phyloP scores from a whole-genome alignment of 2,113 vertebrate species.

The Turnix velox region DNA sequence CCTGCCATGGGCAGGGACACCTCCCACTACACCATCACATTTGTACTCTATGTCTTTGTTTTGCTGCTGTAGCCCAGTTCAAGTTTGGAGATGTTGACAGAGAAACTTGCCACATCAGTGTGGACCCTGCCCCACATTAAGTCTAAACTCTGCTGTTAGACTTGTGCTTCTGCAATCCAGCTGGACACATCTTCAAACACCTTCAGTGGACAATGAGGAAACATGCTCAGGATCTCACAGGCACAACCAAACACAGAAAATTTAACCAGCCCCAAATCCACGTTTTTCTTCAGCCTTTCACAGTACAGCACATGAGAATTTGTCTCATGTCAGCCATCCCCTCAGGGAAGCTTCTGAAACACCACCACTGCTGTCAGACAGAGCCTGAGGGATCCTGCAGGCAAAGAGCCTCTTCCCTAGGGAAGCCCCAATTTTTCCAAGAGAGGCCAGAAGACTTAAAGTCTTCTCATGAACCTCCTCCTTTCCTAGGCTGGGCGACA shows the following conservation, averaged over 20 bases:
- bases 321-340: not conserved
- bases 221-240: not conserved
- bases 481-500: not conserved
- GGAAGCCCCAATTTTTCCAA: not conserved
- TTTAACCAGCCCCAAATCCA: not conserved
- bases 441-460: not conserved
- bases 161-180: not conserved
- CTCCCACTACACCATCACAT: too few relatives aligned
- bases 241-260: not conserved
- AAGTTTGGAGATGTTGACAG: not conserved
- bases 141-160: not conserved
- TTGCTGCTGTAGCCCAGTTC: not conserved
- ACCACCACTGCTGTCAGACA: rapidly evolving
- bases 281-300: not conserved
- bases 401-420: not conserved
- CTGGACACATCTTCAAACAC: not conserved
- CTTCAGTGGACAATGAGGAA: not conserved
- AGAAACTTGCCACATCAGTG: not conserved
- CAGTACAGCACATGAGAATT: not conserved
- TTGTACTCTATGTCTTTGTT: not conserved
- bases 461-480: not conserved
- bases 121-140: not conserved
- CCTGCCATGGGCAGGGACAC: too few relatives aligned
- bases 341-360: not conserved
- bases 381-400: not conserved